A percentile compares a stretch with the other conserved stretches of the same genome.
Evolutionary conservation across 2,113 vertebrate genomes (phyloP).

Genomic region (Piaya cayana): DNA sequence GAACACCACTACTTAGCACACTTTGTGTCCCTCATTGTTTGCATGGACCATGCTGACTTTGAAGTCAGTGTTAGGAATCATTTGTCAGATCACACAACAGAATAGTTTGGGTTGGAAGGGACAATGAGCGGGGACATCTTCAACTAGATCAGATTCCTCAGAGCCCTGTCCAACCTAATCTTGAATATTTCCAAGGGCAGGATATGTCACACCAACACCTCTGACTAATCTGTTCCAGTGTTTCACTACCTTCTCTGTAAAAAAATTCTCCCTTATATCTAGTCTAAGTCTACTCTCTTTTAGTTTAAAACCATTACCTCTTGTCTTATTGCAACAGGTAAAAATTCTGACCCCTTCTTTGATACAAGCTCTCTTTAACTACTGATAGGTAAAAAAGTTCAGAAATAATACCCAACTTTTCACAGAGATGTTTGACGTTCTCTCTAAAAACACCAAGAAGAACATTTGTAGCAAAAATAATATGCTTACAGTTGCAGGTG

Average conservation of each 20-base stretch:
- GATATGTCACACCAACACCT: too few relatives aligned
- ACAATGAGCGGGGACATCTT: too few relatives aligned
- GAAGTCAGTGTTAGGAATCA: not conserved
- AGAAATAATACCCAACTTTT: not conserved
- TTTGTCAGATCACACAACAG: not conserved
- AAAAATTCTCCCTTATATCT: too few relatives aligned
- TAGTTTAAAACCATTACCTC: not conserved
- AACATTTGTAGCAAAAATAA: not conserved
- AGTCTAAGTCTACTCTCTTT: not conserved
- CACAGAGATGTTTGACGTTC: not conserved
- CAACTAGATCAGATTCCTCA: too few relatives aligned
- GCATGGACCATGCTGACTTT: not conserved
- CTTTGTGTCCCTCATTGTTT: not conserved
- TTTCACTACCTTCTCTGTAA: too few relatives aligned
- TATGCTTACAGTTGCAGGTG: not conserved
- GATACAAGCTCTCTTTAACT: too few relatives aligned
- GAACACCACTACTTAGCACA: not conserved
- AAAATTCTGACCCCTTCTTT: too few relatives aligned
- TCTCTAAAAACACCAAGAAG: not conserved
- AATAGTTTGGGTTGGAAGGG: too few relatives aligned
- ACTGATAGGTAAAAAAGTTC: not conserved
- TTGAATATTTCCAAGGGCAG: too few relatives aligned
- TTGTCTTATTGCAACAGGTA: too few relatives aligned
- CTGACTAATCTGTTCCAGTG: too few relatives aligned
- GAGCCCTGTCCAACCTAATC: too few relatives aligned